phyloP scores from a whole-genome alignment of 2,113 vertebrate genomes.

The Athene noctua region DNA sequence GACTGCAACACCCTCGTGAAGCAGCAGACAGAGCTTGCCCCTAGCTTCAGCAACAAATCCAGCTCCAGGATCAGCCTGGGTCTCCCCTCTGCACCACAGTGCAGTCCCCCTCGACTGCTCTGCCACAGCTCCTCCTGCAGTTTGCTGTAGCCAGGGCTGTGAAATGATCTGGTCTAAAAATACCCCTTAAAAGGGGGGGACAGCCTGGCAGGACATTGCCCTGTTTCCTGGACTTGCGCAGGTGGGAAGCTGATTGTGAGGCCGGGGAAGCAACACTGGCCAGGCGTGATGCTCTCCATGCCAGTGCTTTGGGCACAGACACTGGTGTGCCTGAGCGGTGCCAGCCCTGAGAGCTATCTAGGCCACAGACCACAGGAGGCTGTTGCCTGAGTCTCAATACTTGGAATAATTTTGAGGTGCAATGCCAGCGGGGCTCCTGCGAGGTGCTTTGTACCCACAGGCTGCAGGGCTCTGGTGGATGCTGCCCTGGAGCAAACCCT shows the following conservation, averaged over 20 bases:
- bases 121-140: neutral
- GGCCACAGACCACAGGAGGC: neutral
- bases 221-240: neutral
- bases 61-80: neutral
- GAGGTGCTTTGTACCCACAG: neutral
- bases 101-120: neutral
- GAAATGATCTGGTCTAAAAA: neutral
- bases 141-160: neutral
- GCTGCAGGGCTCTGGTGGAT: neutral
- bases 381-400: neutral
- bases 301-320: neutral
- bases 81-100: neutral
- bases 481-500: neutral
- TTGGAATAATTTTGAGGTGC: neutral
- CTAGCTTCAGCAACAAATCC: neutral
- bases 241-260: neutral
- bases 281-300: neutral
- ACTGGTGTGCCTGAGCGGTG: neutral
- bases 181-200: neutral
- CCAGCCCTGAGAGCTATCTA: conserved; percentile 1
- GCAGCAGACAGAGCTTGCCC: neutral
- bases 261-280: neutral
- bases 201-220: neutral
- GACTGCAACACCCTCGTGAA: accelerated
- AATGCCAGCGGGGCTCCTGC: neutral